Evolutionary conservation across 2,113 vertebrate genomes (phyloP).

Genomic region (Setophaga kirtlandii): DNA sequence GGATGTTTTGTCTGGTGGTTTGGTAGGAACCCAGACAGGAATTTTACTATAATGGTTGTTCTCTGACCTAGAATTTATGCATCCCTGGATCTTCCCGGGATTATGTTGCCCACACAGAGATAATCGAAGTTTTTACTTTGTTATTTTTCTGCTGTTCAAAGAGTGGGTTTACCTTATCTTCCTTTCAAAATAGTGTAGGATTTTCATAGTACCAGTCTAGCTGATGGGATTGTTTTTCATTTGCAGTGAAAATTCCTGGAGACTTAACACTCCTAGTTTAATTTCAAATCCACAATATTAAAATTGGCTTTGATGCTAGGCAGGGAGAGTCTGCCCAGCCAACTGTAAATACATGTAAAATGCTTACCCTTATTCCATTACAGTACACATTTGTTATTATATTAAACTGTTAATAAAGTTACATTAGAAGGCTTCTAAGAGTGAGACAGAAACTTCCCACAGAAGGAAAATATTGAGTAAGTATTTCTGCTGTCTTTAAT

Average conservation of each 20-base stretch:
- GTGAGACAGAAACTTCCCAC: constrained; percentile 30
- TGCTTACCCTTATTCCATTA: constrained; percentile 24
- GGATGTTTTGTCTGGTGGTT: not conserved
- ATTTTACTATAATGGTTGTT: not conserved
- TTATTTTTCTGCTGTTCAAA: not conserved
- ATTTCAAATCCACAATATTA: constrained; percentile 3
- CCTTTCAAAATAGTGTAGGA: not conserved
- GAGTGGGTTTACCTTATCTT: not conserved
- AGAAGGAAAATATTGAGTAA: constrained; percentile 43
- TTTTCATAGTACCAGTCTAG: not conserved
- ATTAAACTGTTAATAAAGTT: constrained; percentile 16
- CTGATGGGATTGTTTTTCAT: not conserved
- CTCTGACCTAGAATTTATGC: not conserved
- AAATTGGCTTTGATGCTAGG: not conserved
- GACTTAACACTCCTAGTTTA: not conserved
- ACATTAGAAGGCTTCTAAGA: constrained; percentile 15
- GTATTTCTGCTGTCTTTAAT: constrained; percentile 38
- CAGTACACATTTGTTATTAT: not conserved
- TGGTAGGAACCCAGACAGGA: not conserved
- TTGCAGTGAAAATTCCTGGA: not conserved
- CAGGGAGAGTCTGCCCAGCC: not conserved
- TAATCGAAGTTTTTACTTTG: not conserved
- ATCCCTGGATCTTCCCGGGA: not conserved
- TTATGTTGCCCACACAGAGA: not conserved
- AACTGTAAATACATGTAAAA: constrained; percentile 33